Percentiles rank a stretch among this genome's conserved stretches.
phyloP scores from a whole-genome alignment of 2,888 invertebrate species.

The Thymelicus sylvestris region DNA sequence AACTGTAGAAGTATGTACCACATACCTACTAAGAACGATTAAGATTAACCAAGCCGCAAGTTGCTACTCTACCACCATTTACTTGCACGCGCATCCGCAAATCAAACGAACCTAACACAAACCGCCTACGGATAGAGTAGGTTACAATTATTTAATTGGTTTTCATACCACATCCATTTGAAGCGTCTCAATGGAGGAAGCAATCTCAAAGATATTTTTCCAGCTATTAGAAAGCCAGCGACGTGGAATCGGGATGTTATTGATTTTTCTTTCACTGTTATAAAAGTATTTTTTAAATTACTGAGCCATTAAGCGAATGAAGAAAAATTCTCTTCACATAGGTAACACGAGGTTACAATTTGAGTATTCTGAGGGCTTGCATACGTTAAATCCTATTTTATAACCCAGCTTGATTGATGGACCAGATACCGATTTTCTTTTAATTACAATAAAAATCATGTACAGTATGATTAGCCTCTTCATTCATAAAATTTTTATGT shows the following conservation, averaged over 20 bases:
- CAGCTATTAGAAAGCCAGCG: neutral
- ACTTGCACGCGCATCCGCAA: conserved; percentile 26
- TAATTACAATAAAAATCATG: too few relatives aligned
- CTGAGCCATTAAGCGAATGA: too few relatives aligned
- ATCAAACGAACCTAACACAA: conserved; percentile 21
- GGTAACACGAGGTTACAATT: too few relatives aligned
- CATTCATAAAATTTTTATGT: too few relatives aligned
- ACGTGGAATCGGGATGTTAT: neutral
- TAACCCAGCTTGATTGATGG: too few relatives aligned
- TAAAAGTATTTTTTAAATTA: neutral
- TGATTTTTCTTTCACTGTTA: neutral
- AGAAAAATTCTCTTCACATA: too few relatives aligned
- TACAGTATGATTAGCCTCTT: too few relatives aligned
- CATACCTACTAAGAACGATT: conserved; percentile 1
- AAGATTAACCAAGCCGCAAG: conserved; percentile 18
- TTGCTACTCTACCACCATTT: conserved; percentile 4
- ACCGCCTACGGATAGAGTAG: conserved; percentile 12
- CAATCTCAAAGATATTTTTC: conserved; percentile 5
- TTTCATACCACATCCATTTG: conserved; percentile 9
- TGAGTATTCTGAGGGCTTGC: too few relatives aligned
- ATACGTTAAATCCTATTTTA: too few relatives aligned
- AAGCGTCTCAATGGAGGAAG: neutral
- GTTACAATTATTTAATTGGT: conserved; percentile 23
- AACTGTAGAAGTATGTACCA: neutral
- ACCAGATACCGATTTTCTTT: too few relatives aligned